Percentiles rank a stretch among this genome's conserved stretches.
These are phyloP conservation scores for Sebastes paucispinis DNA, from an alignment of 2,797 vertebrate genomes.

Conservation along the genomic window DNA sequence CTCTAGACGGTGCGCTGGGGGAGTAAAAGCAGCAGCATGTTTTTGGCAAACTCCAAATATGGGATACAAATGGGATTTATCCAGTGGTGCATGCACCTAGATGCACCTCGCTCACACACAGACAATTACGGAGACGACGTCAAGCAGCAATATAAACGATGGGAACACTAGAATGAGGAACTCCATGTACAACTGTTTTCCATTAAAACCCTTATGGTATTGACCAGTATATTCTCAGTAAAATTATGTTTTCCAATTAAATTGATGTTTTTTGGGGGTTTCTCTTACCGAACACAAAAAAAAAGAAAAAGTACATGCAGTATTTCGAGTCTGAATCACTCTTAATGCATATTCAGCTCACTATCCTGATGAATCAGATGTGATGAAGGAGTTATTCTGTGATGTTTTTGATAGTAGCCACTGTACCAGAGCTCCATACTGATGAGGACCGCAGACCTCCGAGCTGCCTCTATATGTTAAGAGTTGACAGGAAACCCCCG, in stretches of 20 bases:
- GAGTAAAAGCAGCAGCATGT: conserved; percentile 49
- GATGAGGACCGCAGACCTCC: conserved; percentile 17
- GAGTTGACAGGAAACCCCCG: conserved; percentile 18
- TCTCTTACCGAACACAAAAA: conserved; percentile 13
- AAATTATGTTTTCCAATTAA: conserved; percentile 56
- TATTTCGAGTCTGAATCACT: background rate
- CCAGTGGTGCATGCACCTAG: conserved; percentile 63
- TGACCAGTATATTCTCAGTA: conserved; percentile 48
- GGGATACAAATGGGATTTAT: conserved; percentile 74
- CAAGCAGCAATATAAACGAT: conserved; percentile 24
- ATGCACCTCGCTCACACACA: conserved; percentile 22
- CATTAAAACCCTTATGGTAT: conserved; percentile 44
- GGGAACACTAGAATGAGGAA: background rate
- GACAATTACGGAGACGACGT: conserved; percentile 10
- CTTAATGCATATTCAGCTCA: conserved; percentile 15
- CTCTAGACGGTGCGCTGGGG: conserved; percentile 42
- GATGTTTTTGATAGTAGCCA: conserved; percentile 13
- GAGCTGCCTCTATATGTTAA: background rate
- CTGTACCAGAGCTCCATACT: conserved; percentile 12
- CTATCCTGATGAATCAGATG: conserved; percentile 13
- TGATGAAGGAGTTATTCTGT: conserved; percentile 26
- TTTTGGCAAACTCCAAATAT: conserved; percentile 54
- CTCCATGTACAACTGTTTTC: conserved; percentile 43
- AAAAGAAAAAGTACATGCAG: background rate
- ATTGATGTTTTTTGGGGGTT: conserved; percentile 7